Percentiles rank a stretch among this genome's conserved stretches.
phyloP scores from a whole-genome alignment of 2,797 vertebrate species.

The Malurus leucopterus region DNA sequence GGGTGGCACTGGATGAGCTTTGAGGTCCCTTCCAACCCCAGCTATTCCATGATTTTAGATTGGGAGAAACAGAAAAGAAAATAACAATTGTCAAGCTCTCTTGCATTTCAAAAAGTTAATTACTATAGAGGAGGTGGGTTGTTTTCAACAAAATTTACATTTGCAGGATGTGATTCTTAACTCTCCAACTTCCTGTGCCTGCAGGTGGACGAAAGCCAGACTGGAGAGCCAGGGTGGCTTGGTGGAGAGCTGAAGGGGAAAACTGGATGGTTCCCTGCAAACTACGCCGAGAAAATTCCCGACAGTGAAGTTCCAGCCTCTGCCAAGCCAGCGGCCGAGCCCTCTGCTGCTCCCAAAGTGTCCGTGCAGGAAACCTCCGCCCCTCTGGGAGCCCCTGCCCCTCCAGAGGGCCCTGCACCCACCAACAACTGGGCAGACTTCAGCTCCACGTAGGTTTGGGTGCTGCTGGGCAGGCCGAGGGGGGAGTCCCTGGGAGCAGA shows the following conservation, averaged over 20 bases:
- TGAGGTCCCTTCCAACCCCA: neutral
- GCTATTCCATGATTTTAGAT: neutral
- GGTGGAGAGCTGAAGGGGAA: conserved; percentile 92
- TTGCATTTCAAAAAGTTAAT: neutral
- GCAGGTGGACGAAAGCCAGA: conserved; percentile 97
- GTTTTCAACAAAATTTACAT: neutral
- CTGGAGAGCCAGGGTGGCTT: conserved; percentile 95
- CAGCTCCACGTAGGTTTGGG: conserved; percentile 88
- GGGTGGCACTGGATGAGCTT: neutral
- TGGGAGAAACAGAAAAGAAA: rapidly evolving
- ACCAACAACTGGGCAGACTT: conserved; percentile 98
- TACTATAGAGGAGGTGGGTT: neutral
- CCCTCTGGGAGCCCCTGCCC: conserved; percentile 60
- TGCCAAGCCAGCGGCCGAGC: conserved; percentile 70
- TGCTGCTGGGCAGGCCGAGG: neutral
- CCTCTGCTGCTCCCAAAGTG: conserved; percentile 68
- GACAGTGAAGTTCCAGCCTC: conserved; percentile 86
- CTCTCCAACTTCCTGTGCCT: neutral
- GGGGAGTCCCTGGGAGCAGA: neutral
- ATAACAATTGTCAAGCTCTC: neutral
- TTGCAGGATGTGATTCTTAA: neutral
- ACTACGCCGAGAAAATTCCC: conserved; percentile 93
- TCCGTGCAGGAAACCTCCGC: conserved; percentile 68
- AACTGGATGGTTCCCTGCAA: conserved; percentile 97
- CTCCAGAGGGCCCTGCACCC: conserved; percentile 60